phyloP scores from a whole-genome alignment of 2,113 vertebrate genomes.

The Gymnorhina tibicen region DNA sequence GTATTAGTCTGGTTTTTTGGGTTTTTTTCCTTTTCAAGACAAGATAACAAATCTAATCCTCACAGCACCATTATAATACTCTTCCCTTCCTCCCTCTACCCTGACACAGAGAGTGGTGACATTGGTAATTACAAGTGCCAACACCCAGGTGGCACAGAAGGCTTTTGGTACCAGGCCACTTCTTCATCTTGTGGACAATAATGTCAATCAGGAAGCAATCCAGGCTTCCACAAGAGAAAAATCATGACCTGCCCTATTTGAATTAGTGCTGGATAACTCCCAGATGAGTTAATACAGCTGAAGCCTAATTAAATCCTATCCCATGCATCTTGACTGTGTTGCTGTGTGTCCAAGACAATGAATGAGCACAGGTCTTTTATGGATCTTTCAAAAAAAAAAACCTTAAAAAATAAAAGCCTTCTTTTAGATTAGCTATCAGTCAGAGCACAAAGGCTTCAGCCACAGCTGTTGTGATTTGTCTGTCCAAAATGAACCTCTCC shows the following conservation, averaged over 20 bases:
- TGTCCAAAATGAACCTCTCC: neutral
- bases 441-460: neutral
- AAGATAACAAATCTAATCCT: neutral
- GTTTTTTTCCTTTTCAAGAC: neutral
- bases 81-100: neutral
- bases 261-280: conserved; percentile 1
- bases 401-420: neutral
- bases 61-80: neutral
- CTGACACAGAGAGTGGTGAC: neutral
- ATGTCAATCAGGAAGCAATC: neutral
- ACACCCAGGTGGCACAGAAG: neutral
- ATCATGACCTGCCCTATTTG: neutral
- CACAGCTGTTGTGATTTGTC: neutral
- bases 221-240: neutral
- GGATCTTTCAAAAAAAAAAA: neutral
- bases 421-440: neutral
- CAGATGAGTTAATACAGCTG: neutral
- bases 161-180: neutral
- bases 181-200: neutral
- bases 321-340: neutral
- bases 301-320: conserved; percentile 23
- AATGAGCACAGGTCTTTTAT: neutral
- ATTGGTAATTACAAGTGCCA: neutral
- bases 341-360: neutral
- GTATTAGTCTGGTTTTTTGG: neutral